These are phyloP conservation scores for Athripsodes cinereus DNA, from an alignment of 2,888 invertebrate species.

Conservation along the genomic window DNA sequence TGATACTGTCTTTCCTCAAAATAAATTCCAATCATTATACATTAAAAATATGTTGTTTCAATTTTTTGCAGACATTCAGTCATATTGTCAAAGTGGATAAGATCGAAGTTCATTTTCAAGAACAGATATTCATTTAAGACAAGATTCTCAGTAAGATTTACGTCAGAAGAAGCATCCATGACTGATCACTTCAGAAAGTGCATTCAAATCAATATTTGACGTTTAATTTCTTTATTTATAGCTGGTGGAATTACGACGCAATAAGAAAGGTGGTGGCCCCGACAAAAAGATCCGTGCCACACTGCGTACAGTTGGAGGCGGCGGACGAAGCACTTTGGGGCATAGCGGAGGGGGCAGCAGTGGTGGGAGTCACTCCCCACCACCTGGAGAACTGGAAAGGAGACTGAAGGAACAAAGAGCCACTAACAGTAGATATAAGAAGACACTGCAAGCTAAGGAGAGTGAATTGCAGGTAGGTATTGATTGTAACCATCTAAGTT, in stretches of 20 bases:
- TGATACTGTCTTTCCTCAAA: too few relatives aligned
- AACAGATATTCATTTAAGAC: too few relatives aligned
- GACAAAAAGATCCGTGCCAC: conserved; percentile 82
- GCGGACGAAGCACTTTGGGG: conserved; percentile 70
- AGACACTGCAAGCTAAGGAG: conserved; percentile 79
- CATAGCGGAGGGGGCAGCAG: conserved; percentile 73
- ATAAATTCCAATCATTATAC: too few relatives aligned
- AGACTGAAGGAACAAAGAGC: conserved; percentile 77
- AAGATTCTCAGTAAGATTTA: too few relatives aligned
- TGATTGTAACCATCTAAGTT: too few relatives aligned
- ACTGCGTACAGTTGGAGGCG: conserved; percentile 74
- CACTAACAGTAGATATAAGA: conserved; percentile 76
- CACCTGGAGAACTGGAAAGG: conserved; percentile 71
- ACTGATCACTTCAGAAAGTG: too few relatives aligned
- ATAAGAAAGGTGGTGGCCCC: conserved; percentile 71
- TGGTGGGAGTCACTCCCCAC: conserved; percentile 72
- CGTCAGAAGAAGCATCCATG: too few relatives aligned
- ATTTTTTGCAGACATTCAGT: too few relatives aligned
- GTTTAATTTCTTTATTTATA: conserved; percentile 44
- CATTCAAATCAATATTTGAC: too few relatives aligned
- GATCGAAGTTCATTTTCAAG: too few relatives aligned
- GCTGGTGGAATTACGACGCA: conserved; percentile 83
- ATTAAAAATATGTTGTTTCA: too few relatives aligned
- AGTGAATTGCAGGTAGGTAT: conserved; percentile 64
- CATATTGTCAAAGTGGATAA: too few relatives aligned